A percentile compares a stretch with the other conserved stretches of the same genome.
Evolutionary conservation across 1,140 invertebrate genomes (phyloP).

Genomic region (Meloidogyne hapla): DNA sequence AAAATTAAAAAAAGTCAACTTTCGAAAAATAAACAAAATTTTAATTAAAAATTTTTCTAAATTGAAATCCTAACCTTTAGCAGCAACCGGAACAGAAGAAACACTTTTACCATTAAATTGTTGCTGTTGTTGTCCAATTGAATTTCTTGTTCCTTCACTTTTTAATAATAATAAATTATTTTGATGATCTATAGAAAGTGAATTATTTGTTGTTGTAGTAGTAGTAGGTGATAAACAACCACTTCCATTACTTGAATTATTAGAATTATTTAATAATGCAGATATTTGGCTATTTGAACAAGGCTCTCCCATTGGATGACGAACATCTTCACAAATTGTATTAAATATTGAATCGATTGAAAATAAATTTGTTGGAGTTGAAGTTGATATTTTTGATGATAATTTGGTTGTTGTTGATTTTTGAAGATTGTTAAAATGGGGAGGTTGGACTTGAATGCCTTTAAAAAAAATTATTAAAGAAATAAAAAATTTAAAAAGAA

Average conservation of each 20-base stretch:
- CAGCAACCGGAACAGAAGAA: no score
- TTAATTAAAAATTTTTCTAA: no score
- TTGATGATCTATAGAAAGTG: neutral
- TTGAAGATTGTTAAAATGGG: neutral
- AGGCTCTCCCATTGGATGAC: slow-evolving; percentile 35
- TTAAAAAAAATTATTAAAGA: neutral
- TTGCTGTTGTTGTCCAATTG: neutral
- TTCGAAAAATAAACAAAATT: no score
- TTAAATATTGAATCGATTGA: slow-evolving; percentile 44
- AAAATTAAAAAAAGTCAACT: no score
- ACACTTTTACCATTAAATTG: neutral
- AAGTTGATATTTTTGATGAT: neutral
- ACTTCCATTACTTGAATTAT: neutral
- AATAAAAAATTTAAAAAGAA: neutral
- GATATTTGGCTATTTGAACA: slow-evolving; percentile 18
- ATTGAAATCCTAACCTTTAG: no score
- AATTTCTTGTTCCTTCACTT: neutral
- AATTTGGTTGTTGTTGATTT: neutral
- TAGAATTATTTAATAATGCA: neutral
- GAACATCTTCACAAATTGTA: slow-evolving; percentile 41
- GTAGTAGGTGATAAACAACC: slow-evolving; percentile 24
- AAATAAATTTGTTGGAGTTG: neutral
- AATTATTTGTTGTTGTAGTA: slow-evolving; percentile 24
- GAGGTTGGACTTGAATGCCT: neutral
- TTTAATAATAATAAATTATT: neutral